Percentiles rank a stretch among this genome's conserved stretches.
These are phyloP conservation scores for Lophochroa leadbeateri DNA, from an alignment of 2,113 vertebrate genomes.

Conservation along the genomic window DNA sequence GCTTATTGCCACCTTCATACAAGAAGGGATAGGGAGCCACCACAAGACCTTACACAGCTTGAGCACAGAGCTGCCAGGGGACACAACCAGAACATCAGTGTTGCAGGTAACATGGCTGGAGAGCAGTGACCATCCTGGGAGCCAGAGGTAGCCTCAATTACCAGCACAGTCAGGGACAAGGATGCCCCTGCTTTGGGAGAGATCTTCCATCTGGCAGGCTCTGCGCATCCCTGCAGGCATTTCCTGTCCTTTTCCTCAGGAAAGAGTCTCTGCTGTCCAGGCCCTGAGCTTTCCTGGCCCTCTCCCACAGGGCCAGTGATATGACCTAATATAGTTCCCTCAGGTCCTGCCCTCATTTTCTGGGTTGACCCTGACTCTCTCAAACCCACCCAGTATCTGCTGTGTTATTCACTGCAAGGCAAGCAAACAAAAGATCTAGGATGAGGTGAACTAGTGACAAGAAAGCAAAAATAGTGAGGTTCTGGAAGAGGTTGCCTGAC, in stretches of 20 bases:
- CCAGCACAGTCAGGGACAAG: neutral
- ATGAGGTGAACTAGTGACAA: neutral
- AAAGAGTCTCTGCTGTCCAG: neutral
- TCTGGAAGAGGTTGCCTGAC: neutral
- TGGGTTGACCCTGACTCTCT: neutral
- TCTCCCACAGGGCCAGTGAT: neutral
- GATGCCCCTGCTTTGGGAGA: neutral
- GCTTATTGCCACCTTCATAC: neutral
- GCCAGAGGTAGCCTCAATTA: neutral
- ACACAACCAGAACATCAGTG: neutral
- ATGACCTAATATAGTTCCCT: neutral
- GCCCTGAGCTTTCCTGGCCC: neutral
- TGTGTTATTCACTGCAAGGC: neutral
- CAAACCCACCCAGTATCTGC: neutral
- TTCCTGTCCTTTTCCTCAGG: neutral
- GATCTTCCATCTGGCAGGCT: neutral
- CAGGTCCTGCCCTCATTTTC: neutral
- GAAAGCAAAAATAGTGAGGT: neutral
- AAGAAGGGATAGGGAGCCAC: neutral
- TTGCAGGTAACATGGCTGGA: neutral
- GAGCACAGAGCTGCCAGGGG: neutral
- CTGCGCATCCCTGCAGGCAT: neutral
- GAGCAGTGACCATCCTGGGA: neutral
- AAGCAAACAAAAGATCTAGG: neutral
- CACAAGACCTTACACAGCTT: neutral